phyloP scores from a whole-genome alignment of 1,140 invertebrate genomes.

The Heliothis subflexa region DNA sequence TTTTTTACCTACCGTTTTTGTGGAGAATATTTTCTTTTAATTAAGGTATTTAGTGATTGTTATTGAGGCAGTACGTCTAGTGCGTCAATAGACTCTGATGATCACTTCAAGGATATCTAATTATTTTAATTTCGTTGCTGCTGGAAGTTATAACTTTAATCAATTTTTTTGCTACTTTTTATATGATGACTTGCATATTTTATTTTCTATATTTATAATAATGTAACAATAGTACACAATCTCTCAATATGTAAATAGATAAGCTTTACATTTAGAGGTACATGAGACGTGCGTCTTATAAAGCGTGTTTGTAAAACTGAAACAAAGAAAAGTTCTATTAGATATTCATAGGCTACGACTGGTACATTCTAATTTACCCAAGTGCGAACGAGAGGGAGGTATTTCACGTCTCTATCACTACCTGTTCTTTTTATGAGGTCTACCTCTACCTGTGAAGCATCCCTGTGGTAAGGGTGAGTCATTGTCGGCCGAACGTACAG shows the following conservation, averaged over 20 bases:
- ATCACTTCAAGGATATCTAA: not conserved
- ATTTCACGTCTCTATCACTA: slow-evolving; percentile 35
- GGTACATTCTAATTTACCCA: slow-evolving; percentile 43
- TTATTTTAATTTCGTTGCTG: no score
- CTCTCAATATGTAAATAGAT: not conserved
- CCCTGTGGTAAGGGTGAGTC: slow-evolving; percentile 41
- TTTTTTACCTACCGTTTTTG: not conserved
- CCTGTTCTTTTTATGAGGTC: slow-evolving; percentile 48
- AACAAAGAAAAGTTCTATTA: slow-evolving; percentile 51
- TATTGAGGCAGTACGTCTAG: no score
- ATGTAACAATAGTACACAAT: not conserved
- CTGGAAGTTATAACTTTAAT: no score
- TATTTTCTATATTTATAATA: no score
- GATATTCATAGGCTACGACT: slow-evolving; percentile 49
- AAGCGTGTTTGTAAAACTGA: slow-evolving; percentile 4
- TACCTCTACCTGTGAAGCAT: slow-evolving; percentile 44
- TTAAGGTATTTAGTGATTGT: not conserved
- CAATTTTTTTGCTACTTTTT: not conserved
- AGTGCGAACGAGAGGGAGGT: slow-evolving; percentile 32
- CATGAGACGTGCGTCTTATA: not conserved
- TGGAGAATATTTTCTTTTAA: not conserved
- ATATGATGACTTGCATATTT: not conserved
- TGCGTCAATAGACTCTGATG: no score
- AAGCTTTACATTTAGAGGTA: not conserved
- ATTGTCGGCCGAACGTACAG: slow-evolving; percentile 43